These are phyloP conservation scores for Ciconia nigra DNA, from an alignment of 2,797 vertebrate genomes.

Conservation along the genomic window DNA sequence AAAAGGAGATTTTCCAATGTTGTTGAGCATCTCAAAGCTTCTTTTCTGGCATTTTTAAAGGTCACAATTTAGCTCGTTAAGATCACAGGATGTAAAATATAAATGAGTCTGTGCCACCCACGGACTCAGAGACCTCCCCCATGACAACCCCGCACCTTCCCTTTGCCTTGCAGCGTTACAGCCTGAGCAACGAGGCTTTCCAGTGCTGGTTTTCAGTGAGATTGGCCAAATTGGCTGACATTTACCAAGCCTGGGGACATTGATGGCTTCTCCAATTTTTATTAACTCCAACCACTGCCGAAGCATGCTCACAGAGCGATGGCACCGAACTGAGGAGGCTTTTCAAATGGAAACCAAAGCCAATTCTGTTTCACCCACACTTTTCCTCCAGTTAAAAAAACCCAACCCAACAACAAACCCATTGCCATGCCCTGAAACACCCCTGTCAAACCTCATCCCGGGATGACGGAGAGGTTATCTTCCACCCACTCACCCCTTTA, in stretches of 20 bases:
- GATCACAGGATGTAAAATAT: not conserved
- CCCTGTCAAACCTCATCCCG: not conserved
- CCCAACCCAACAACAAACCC: not conserved
- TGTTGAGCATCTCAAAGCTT: not conserved
- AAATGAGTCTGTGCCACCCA: not conserved
- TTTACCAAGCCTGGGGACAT: not conserved
- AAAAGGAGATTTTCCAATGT: not conserved
- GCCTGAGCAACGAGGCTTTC: not conserved
- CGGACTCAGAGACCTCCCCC: accelerated
- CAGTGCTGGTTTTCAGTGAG: not conserved
- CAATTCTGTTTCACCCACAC: not conserved
- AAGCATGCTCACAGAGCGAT: not conserved
- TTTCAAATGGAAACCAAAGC: not conserved
- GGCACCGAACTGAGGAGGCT: not conserved
- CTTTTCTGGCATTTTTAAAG: constrained; percentile 41
- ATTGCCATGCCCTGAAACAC: not conserved
- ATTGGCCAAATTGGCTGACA: not conserved
- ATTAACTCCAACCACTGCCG: not conserved
- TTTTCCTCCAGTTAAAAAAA: not conserved
- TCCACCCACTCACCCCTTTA: not conserved
- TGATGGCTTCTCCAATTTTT: not conserved
- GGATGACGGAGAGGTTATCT: not conserved
- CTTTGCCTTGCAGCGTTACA: not conserved
- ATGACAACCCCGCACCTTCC: not conserved
- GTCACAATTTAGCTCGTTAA: not conserved